Base-by-base conservation (phyloP, 2,888 invertebrate genomes). In the Smittia sp. region DNA sequence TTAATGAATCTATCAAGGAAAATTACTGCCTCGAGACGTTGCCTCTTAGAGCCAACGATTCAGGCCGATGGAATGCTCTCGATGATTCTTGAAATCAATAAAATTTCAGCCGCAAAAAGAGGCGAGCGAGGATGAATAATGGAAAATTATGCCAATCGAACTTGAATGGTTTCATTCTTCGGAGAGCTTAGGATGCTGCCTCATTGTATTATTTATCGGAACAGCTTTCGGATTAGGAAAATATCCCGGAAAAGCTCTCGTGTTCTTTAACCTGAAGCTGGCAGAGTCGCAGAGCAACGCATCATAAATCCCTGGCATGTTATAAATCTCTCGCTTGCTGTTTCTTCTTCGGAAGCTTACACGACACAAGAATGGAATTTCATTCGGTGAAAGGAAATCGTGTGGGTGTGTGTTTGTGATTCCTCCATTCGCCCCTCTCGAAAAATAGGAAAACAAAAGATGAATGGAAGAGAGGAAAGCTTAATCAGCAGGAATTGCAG, bases 401-500 rank as follows among this genome's bases (percentile, higher is more conserved):
- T 6, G 32, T 32, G 32, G 32, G 32, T 6, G 32, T 32, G 32
- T 32, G 32, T 32, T 32, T 32, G 32, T 32, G 32, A 32, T 32
- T 32, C 9, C 32, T 9, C 32, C 32, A 9, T 3, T 9, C 32
- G 32, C 3, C 32, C 32, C 9, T 9, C 32, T 32, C 3, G 9
- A 32, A 32, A 32, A 32, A 32, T 46, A 9, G 67, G 24, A 68
- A 68, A 41, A 68, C 67, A 68, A 68, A 41, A 68, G 24, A 25
- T 22, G 15, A 46, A 58, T 58, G 22, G 9, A 18, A 20, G 41
- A 25, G 22, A 38, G 25, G 32, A 63, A 27, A 13, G 69, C 69
- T 69, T 69, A 69, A 69, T 69, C 69, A 69, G 69, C 69, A 69
- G 52, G 69, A 69, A 69, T 69, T 69, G 52, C 15, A 39, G 9